Evolutionary conservation across 1,140 invertebrate genomes (phyloP).

Genomic region (Rhyzopertha dominica): DNA sequence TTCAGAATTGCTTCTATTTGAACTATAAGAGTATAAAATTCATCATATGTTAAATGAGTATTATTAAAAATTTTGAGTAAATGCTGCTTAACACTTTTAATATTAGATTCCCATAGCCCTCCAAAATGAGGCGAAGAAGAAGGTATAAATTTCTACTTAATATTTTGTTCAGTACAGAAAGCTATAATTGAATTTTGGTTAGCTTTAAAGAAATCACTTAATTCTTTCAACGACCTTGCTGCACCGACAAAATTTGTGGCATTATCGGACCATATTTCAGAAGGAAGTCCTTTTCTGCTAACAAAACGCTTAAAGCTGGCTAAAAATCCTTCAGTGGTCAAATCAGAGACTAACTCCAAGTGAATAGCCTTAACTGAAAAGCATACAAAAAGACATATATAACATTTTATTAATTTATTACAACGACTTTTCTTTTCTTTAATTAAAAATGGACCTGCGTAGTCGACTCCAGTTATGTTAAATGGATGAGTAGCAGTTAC

Average conservation of each 20-base stretch:
- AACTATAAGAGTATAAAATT: too few species aligned
- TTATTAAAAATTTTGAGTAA: too few species aligned
- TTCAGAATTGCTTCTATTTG: too few species aligned
- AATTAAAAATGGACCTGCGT: slow-evolving; percentile 34
- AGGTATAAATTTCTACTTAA: too few species aligned
- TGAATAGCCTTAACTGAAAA: slow-evolving; percentile 35
- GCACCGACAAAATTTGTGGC: slow-evolving; percentile 19
- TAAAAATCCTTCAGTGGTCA: slow-evolving; percentile 25
- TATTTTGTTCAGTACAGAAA: too few species aligned
- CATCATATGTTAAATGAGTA: too few species aligned
- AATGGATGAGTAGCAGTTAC: slow-evolving; percentile 32
- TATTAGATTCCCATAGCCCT: too few species aligned
- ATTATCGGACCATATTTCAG: slow-evolving; percentile 27
- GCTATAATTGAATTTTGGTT: too few species aligned
- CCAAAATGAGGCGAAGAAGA: too few species aligned
- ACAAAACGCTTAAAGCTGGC: slow-evolving; percentile 34
- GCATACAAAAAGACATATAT: slow-evolving; percentile 35
- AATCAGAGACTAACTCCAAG: slow-evolving; percentile 34
- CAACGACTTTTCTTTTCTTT: slow-evolving; percentile 23
- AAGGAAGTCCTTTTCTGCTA: slow-evolving; percentile 26
- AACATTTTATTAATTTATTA: slow-evolving; percentile 19
- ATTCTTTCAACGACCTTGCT: too few species aligned
- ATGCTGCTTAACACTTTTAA: too few species aligned
- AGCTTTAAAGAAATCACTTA: too few species aligned
- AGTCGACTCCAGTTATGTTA: slow-evolving; percentile 34